A percentile compares a stretch with the other conserved stretches of the same genome.
Conservation (phyloP, 2,888 invertebrate genomes). For the Leptinotarsa rubiginosa region DNA sequence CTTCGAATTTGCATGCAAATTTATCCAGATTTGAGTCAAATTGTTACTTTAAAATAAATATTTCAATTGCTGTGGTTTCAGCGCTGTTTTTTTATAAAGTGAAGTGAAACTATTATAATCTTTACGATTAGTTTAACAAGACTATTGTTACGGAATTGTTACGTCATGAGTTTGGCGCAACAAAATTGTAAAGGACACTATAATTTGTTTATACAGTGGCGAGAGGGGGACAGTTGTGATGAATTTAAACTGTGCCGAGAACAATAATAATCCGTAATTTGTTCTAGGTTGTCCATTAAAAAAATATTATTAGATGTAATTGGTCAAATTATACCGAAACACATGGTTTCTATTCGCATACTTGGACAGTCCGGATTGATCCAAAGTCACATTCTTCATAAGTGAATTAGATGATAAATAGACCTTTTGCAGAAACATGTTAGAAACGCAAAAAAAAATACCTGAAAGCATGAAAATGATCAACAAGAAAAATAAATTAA, state of each 20-base stretch:
- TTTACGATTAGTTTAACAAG: slow-evolving; percentile 37
- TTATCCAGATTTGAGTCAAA: neutral
- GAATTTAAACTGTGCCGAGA: slow-evolving; percentile 15
- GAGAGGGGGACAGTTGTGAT: slow-evolving; percentile 3
- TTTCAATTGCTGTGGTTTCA: slow-evolving; percentile 18
- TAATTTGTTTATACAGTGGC: slow-evolving; percentile 26
- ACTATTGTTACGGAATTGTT: slow-evolving; percentile 37
- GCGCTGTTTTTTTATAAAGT: slow-evolving; percentile 30
- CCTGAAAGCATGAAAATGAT: too few relatives aligned
- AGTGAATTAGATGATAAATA: neutral
- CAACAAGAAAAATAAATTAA: too few relatives aligned
- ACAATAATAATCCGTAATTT: slow-evolving; percentile 7
- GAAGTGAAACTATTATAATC: slow-evolving; percentile 34
- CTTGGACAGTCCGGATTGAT: neutral
- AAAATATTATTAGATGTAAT: slow-evolving; percentile 10
- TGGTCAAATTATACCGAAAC: slow-evolving; percentile 3
- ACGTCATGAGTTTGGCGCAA: slow-evolving; percentile 36
- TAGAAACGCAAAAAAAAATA: too few relatives aligned
- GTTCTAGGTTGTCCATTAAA: slow-evolving; percentile 8
- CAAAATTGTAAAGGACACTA: slow-evolving; percentile 37
- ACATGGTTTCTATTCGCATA: neutral
- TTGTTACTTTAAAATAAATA: neutral
- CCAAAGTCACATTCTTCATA: neutral
- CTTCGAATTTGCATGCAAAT: slow-evolving; percentile 12
- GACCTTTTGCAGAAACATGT: too few relatives aligned